Evolutionary conservation across 2,113 vertebrate genomes (phyloP).

Genomic region (Labrus mixtus): DNA sequence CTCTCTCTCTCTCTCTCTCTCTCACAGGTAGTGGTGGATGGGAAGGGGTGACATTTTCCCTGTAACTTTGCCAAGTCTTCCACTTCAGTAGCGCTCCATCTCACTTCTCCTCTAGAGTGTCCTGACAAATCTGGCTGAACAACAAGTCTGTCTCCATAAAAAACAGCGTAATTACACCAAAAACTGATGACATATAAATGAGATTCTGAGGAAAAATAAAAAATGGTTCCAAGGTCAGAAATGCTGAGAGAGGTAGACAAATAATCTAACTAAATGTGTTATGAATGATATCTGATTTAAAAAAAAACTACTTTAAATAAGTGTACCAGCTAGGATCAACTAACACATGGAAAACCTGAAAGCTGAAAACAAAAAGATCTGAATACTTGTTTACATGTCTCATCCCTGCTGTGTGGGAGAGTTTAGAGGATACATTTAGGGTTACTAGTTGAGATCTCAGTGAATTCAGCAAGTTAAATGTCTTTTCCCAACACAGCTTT

Average conservation of each 20-base stretch:
- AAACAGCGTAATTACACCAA: constrained; percentile 27
- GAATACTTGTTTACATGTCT: not conserved
- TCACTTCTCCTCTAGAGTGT: constrained; percentile 9
- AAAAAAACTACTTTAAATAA: constrained; percentile 15
- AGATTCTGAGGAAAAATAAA: constrained; percentile 6
- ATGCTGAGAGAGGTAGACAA: not conserved
- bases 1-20: not conserved
- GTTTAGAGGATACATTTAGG: constrained; percentile 47
- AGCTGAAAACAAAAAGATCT: too few species aligned
- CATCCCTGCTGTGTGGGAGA: not conserved
- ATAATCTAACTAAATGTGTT: not conserved
- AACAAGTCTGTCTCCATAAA: constrained; percentile 2
- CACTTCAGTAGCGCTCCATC: constrained; percentile 24
- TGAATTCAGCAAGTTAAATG: constrained; percentile 63
- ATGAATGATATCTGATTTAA: constrained; percentile 14
- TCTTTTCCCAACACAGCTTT: constrained; percentile 34
- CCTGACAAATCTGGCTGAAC: constrained; percentile 17
- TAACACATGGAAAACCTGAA: not conserved
- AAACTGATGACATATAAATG: constrained; percentile 35
- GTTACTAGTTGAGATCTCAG: constrained; percentile 46
- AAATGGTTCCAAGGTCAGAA: constrained; percentile 31
- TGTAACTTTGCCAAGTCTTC: constrained; percentile 38
- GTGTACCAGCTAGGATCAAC: not conserved
- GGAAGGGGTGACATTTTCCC: constrained; percentile 54
- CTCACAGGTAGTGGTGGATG: constrained; percentile 34